Percentiles rank a stretch among this genome's conserved stretches.
phyloP scores from a whole-genome alignment of 2,888 invertebrate species.

The Bibio marci region DNA sequence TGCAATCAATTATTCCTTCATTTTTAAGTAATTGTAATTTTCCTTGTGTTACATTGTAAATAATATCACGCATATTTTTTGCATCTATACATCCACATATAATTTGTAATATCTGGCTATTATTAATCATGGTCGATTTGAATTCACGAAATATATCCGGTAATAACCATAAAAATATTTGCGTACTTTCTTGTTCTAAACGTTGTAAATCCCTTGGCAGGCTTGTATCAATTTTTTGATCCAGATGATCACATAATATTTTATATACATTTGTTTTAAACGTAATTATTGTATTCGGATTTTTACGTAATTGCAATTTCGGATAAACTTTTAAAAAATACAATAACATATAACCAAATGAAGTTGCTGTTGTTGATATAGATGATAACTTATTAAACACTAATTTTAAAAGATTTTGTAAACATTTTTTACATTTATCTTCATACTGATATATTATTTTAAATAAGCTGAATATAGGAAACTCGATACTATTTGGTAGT shows the following conservation, averaged over 20 bases:
- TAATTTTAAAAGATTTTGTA: constrained; percentile 64
- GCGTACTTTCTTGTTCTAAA: constrained; percentile 78
- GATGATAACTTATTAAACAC: constrained; percentile 54
- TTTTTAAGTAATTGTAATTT: constrained; percentile 67
- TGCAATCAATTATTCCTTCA: constrained; percentile 54
- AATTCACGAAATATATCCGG: constrained; percentile 87
- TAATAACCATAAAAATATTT: constrained; percentile 79
- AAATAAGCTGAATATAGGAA: constrained; percentile 76
- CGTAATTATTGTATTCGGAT: constrained; percentile 36
- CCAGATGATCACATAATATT: constrained; percentile 68
- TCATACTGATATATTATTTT: constrained; percentile 63
- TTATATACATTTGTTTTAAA: constrained; percentile 77
- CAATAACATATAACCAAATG: constrained; percentile 64
- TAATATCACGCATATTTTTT: constrained; percentile 72
- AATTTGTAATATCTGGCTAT: constrained; percentile 71
- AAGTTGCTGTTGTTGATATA: constrained; percentile 12
- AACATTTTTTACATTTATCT: constrained; percentile 57
- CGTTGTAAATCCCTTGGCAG: constrained; percentile 69
- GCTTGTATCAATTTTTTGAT: constrained; percentile 54
- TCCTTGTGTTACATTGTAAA: constrained; percentile 81
- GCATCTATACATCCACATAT: constrained; percentile 85
- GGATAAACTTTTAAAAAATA: constrained; percentile 77
- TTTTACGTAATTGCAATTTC: constrained; percentile 34
- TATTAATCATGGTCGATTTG: constrained; percentile 71
- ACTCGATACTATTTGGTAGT: constrained; percentile 55